Percentiles rank a stretch among this genome's conserved stretches.
These are phyloP conservation scores for mouse (Mus musculus) DNA, from an alignment of 2,113 vertebrate species.

Conservation along the genomic window GRCm39 chr13:115164501-115165000, in stretches of 20 bases:
- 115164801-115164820: background rate
- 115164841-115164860: too few species aligned
- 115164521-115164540: background rate
- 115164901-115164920: background rate
- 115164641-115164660: background rate
- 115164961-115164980: background rate
- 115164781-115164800: background rate
- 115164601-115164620: conserved; percentile 3
- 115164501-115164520: conserved; percentile 1
- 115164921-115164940: background rate
- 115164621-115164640: background rate
- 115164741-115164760: background rate
- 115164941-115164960: background rate
- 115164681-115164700: background rate
- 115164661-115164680: background rate
- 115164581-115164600: conserved; percentile 9
- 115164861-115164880: background rate
- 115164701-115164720: background rate
- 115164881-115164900: background rate
- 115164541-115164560: background rate
- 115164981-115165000: background rate
- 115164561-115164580: conserved; percentile 14
- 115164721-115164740: background rate
- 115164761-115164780: background rate
- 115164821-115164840: background rate